Evolutionary conservation across 2,888 invertebrate genomes (phyloP).

Genomic region (Galeruca laticollis): DNA sequence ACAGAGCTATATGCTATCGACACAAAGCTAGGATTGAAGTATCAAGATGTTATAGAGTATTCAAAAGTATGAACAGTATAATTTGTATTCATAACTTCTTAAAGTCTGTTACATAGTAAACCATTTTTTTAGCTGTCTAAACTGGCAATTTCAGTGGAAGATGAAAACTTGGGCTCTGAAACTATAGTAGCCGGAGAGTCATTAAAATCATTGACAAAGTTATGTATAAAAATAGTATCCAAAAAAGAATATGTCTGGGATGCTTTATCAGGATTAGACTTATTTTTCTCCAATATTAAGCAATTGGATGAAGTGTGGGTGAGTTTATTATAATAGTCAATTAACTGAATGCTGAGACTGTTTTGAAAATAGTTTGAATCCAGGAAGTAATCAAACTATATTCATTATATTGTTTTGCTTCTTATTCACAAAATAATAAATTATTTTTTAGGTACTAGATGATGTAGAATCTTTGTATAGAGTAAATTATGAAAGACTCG

Average conservation of each 20-base stretch:
- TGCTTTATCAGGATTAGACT: constrained; percentile 17
- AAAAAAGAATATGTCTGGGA: constrained; percentile 23
- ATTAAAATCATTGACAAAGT: constrained; percentile 28
- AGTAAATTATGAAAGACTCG: constrained; percentile 43
- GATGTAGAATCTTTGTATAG: constrained; percentile 31
- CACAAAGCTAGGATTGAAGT: constrained; percentile 40
- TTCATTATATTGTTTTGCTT: too few relatives aligned
- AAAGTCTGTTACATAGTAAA: not conserved
- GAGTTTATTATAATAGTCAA: constrained; percentile 7
- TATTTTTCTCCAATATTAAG: constrained; percentile 32
- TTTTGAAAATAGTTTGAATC: too few relatives aligned
- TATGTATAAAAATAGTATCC: constrained; percentile 35
- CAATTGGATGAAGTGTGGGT: constrained; percentile 45
- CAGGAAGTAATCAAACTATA: too few relatives aligned
- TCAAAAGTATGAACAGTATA: constrained; percentile 31
- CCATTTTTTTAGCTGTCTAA: constrained; percentile 38
- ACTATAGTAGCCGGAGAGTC: constrained; percentile 21
- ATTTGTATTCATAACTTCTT: constrained; percentile 10
- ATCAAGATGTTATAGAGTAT: constrained; percentile 35
- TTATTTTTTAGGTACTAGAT: constrained; percentile 37
- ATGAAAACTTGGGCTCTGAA: constrained; percentile 30
- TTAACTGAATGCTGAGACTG: not conserved
- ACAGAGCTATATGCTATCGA: constrained; percentile 42
- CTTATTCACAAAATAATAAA: not conserved
- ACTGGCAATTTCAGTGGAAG: constrained; percentile 39